Conservation (phyloP, 2,797 vertebrate species). For the Neomorphus geoffroyi region DNA sequence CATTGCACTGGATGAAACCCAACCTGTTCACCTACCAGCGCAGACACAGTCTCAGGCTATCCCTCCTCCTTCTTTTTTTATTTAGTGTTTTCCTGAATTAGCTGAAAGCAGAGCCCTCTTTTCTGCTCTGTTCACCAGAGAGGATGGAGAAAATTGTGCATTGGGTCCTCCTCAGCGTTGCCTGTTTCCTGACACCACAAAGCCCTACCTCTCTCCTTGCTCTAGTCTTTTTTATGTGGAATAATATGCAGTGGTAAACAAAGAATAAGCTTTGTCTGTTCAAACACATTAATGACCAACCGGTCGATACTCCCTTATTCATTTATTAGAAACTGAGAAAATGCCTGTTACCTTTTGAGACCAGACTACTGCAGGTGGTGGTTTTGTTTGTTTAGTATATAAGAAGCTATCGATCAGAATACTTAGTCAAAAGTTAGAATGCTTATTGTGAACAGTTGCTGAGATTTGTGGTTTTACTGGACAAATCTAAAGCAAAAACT, state of each 20-base stretch:
- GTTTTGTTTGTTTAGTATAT: conserved; percentile 53
- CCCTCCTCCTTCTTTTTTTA: not conserved
- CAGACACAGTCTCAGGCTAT: not conserved
- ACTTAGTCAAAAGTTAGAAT: conserved; percentile 61
- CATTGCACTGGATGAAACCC: not conserved
- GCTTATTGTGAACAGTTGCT: conserved; percentile 59
- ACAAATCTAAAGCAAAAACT: conserved; percentile 72
- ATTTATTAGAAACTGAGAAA: conserved; percentile 71
- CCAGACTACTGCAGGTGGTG: conserved; percentile 11
- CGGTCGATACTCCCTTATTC: conserved; percentile 50
- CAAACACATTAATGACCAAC: conserved; percentile 40
- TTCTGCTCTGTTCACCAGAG: not conserved
- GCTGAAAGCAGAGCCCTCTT: not conserved
- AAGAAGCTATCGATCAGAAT: conserved; percentile 57
- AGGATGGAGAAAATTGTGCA: not conserved
- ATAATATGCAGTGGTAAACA: conserved; percentile 20
- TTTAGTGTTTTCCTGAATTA: not conserved
- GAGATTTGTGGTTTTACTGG: conserved; percentile 59
- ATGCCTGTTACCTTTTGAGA: conserved; percentile 61
- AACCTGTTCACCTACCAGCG: not conserved
- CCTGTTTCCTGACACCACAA: not conserved
- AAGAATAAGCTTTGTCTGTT: conserved; percentile 31
- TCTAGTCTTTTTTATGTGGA: not conserved
- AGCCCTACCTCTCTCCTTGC: not conserved
- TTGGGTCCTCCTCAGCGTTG: rapidly evolving